Conservation (phyloP, 2,797 vertebrate species). For the Emys orbicularis region DNA sequence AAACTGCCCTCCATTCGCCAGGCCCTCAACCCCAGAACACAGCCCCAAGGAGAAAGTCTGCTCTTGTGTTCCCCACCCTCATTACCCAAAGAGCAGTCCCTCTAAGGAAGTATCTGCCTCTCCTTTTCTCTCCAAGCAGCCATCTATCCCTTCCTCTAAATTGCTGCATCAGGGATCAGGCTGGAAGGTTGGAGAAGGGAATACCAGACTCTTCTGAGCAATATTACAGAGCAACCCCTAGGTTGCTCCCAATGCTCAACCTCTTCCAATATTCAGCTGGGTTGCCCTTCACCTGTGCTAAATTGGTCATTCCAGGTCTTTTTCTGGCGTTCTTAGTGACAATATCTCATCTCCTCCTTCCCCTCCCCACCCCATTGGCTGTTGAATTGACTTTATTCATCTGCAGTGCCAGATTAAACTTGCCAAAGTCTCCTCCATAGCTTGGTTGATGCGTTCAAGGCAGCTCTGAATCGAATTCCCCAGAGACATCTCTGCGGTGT, state of each 20-base stretch:
- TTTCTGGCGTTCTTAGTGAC: not conserved
- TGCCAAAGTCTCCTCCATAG: rapidly evolving
- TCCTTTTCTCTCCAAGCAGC: too few species aligned
- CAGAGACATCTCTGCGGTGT: too few species aligned
- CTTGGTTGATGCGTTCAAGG: not conserved
- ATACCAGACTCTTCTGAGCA: not conserved
- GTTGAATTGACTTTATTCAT: rapidly evolving
- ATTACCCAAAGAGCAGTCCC: too few species aligned
- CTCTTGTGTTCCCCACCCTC: too few species aligned
- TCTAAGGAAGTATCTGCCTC: too few species aligned
- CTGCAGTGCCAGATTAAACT: not conserved
- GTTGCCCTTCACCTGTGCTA: not conserved
- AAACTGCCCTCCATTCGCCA: not conserved
- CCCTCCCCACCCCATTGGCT: not conserved
- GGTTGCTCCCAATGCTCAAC: not conserved
- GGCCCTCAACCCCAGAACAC: not conserved
- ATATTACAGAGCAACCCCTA: rapidly evolving
- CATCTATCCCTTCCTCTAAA: too few species aligned
- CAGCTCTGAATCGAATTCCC: not conserved
- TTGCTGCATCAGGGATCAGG: too few species aligned
- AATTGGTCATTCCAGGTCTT: not conserved
- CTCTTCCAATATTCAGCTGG: not conserved
- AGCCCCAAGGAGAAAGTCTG: not conserved
- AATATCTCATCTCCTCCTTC: not conserved
- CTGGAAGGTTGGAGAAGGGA: too few species aligned